A percentile compares a stretch with the other conserved stretches of the same genome.
Evolutionary conservation across 2,888 invertebrate genomes (phyloP).

Genomic region (Melipona bicolor): DNA sequence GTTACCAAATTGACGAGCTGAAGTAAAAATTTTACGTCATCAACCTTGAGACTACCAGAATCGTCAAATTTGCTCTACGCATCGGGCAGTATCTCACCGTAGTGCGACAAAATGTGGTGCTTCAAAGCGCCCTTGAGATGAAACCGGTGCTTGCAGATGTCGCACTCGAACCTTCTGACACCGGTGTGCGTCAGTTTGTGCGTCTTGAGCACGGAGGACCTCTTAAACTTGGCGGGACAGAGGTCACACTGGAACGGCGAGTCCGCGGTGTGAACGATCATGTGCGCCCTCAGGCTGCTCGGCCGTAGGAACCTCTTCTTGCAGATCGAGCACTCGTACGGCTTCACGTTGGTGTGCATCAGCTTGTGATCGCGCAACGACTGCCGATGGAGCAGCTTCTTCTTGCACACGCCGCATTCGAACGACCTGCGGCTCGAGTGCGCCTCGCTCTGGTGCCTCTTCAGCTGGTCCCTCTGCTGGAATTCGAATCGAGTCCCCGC

Average conservation of each 20-base stretch:
- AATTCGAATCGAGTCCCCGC: conserved; percentile 10
- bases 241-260: conserved; percentile 62
- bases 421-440: conserved; percentile 42
- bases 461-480: conserved; percentile 41
- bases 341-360: conserved; percentile 62
- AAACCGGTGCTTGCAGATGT: conserved; percentile 70
- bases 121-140: conserved; percentile 68
- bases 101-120: conserved; percentile 67
- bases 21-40: too few relatives aligned
- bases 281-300: conserved; percentile 66
- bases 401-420: conserved; percentile 62
- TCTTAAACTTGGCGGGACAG: conserved; percentile 64
- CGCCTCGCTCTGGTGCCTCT: conserved; percentile 30
- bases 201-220: conserved; percentile 68
- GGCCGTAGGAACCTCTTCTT: conserved; percentile 60
- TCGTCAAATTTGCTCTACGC: background rate
- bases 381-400: conserved; percentile 59
- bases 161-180: conserved; percentile 66
- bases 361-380: conserved; percentile 62
- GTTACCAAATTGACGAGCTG: too few relatives aligned
- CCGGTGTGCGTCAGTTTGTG: conserved; percentile 66
- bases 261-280: conserved; percentile 67
- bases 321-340: conserved; percentile 61
- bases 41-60: background rate
- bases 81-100: conserved; percentile 47